A percentile compares a stretch with the other conserved stretches of the same genome.
These are phyloP conservation scores for Elysia chlorotica DNA, from an alignment of 1,140 invertebrate species.

Conservation along the genomic window DNA sequence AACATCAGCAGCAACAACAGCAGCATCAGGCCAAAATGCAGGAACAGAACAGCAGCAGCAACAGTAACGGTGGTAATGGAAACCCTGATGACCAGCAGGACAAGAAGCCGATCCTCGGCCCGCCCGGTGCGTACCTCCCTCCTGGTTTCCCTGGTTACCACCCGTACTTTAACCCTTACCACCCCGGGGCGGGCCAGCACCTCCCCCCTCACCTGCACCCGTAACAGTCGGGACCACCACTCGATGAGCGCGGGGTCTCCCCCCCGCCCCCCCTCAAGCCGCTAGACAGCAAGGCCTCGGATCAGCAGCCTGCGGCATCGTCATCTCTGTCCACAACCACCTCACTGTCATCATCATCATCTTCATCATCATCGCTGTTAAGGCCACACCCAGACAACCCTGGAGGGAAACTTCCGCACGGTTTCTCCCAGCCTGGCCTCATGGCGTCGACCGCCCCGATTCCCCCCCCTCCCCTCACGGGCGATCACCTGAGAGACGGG, in stretches of 20 bases:
- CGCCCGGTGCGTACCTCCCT: background rate
- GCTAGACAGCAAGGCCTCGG: constrained; percentile 1
- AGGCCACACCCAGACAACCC: constrained; percentile 17
- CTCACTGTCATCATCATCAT: constrained; percentile 2
- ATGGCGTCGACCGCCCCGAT: constrained; percentile 16
- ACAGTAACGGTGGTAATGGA: background rate
- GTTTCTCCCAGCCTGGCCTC: background rate
- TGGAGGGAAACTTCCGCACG: constrained; percentile 5
- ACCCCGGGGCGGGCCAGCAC: constrained; percentile 19
- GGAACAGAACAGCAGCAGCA: background rate
- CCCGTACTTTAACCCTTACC: constrained; percentile 61
- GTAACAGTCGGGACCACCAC: too few relatives aligned
- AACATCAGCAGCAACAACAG: background rate
- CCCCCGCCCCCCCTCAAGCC: constrained; percentile 22
- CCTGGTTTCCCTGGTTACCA: constrained; percentile 41
- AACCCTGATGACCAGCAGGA: constrained; percentile 16
- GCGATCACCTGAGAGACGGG: constrained; percentile 16
- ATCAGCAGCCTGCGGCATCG: background rate
- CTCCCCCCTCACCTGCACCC: constrained; percentile 31
- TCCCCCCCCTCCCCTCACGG: constrained; percentile 27
- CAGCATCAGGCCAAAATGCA: background rate
- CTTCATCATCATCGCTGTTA: constrained; percentile 17
- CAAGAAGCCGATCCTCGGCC: constrained; percentile 25
- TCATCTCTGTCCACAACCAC: too few relatives aligned
- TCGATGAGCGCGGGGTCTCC: too few relatives aligned